These are phyloP conservation scores for Tapirus terrestris DNA, from an alignment of 2,113 vertebrate genomes.

Conservation along the genomic window DNA sequence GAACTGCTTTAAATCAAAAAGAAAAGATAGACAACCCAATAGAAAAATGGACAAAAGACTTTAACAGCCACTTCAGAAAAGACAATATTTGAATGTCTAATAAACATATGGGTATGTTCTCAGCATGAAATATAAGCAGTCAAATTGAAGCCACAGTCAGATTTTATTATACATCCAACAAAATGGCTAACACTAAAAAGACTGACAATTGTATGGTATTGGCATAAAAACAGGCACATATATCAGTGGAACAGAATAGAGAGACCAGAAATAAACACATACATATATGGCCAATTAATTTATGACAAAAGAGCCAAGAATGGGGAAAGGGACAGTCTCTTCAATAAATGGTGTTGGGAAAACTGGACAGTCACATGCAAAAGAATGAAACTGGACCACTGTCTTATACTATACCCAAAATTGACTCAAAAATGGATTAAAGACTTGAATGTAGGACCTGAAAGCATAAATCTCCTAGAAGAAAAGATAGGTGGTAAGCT, in stretches of 20 bases:
- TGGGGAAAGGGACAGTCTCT: background rate
- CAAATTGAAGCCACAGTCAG: background rate
- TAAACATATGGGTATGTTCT: background rate
- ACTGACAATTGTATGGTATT: background rate
- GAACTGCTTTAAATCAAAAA: background rate
- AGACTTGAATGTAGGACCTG: background rate
- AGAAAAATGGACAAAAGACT: background rate
- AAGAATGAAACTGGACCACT: background rate
- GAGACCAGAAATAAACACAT: background rate
- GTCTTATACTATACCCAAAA: background rate
- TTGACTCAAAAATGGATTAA: background rate
- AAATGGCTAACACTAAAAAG: background rate
- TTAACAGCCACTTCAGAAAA: conserved; percentile 4
- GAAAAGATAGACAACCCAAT: background rate
- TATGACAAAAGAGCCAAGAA: background rate
- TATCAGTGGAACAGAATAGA: background rate
- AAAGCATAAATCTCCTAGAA: background rate
- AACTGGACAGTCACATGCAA: background rate
- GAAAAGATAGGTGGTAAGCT: background rate
- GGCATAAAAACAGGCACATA: background rate
- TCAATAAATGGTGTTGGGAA: background rate
- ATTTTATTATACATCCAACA: background rate
- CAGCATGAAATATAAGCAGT: background rate
- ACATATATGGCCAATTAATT: background rate
- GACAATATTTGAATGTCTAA: background rate